Percentiles rank a stretch among this genome's conserved stretches.
Conservation (phyloP, 2,797 vertebrate genomes). For the Acanthurus tractus region DNA sequence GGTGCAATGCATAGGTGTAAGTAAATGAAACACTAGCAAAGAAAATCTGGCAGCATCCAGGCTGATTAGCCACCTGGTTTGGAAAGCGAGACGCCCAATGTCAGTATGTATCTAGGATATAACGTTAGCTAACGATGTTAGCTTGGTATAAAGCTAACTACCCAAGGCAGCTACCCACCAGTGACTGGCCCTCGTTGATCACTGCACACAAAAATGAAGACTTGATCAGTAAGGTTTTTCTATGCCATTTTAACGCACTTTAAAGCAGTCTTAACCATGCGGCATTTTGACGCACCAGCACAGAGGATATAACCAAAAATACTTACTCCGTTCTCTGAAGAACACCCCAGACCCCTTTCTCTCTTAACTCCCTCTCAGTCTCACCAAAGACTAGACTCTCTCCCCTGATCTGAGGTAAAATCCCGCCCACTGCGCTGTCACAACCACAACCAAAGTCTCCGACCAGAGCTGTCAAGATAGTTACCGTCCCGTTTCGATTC, state of each 20-base stretch:
- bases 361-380: constrained; percentile 84
- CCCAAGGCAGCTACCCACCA: constrained; percentile 62
- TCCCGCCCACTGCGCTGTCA: constrained; percentile 85
- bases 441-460: constrained; percentile 57
- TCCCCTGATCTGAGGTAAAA: constrained; percentile 81
- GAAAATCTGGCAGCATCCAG: constrained; percentile 57
- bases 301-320: constrained; percentile 54
- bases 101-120: constrained; percentile 63
- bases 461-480: constrained; percentile 55
- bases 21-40: constrained; percentile 5
- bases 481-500: neutral
- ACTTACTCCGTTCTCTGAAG: constrained; percentile 85
- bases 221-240: neutral
- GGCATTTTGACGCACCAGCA: neutral
- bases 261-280: neutral
- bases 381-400: constrained; percentile 81
- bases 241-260: constrained; percentile 19
- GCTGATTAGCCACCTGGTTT: constrained; percentile 42
- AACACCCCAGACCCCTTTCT: constrained; percentile 79
- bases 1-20: neutral
- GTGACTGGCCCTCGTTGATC: constrained; percentile 71
- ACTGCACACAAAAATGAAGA: constrained; percentile 49
- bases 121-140: constrained; percentile 74
- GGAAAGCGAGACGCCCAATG: constrained; percentile 67
- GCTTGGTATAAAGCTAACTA: constrained; percentile 73